Conservation (phyloP, 2,113 vertebrate species). For the Gavia stellata region DNA sequence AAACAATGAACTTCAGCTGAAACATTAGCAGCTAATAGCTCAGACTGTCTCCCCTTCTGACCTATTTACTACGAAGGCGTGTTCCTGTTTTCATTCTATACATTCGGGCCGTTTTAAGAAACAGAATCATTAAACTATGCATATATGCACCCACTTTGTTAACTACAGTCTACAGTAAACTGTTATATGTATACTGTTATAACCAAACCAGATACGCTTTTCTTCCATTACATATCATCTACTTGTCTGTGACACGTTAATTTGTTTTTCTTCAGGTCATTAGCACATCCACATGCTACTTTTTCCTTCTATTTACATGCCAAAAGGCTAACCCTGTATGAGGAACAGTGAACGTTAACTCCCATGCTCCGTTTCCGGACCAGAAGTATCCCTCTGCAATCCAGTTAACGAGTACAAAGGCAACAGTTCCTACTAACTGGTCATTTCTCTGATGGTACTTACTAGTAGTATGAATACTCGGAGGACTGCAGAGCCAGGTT, state of each 20-base stretch:
- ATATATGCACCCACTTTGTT: neutral
- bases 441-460: neutral
- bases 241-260: neutral
- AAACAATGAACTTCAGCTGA: neutral
- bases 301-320: neutral
- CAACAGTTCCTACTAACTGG: neutral
- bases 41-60: neutral
- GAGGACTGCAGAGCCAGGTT: neutral
- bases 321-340: neutral
- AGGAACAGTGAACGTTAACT: neutral
- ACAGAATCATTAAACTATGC: neutral
- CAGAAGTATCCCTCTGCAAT: neutral
- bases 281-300: neutral
- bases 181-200: no score
- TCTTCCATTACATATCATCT: neutral
- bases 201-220: neutral
- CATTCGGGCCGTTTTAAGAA: neutral
- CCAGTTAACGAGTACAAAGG: neutral
- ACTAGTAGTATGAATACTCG: neutral
- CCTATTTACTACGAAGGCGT: neutral
- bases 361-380: neutral
- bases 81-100: neutral
- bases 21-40: neutral
- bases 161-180: neutral
- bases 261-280: neutral